Evolutionary conservation across 1,140 invertebrate genomes (phyloP), one percentile per base, ranked within the genome.

Genomic region (Tribolium madens): DNA sequence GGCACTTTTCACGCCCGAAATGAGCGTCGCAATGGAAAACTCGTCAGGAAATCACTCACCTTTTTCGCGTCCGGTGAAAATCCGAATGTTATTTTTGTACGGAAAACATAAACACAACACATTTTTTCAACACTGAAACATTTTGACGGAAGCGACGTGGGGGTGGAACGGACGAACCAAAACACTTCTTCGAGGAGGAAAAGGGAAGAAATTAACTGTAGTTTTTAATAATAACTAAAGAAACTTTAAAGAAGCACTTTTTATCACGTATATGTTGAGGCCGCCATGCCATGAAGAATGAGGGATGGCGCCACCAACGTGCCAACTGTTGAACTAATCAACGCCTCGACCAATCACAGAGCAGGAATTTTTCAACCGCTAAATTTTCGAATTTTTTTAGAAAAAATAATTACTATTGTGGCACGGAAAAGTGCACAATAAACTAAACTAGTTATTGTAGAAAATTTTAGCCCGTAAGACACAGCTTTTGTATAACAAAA

Each of bases 281-380:
- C 73, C 76, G 76, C 76, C 76, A 77, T 77, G 76, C 57, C 57
- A 64, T 64, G 73, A 73, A 77, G 77, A 75, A 78, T 71, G 72
- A 76, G 73, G 47, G 72, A 57, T 33, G 70, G 72, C 79, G 78
- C 79, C 79, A 81, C 79, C 79, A 79, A 74, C 75, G 68, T 73
- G 77, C 75, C 79, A 81, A 79, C 79, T 81, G 79, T 81, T 81
- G 79, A 81, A 81, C 79, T 81, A 81, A 81, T 81, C 31, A 64
- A 6, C 10, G n/a, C 2, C n/a, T n/a, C n/a, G 12, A 26, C 57
- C 57, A 64, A 64, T 64, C 9, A 10, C 1, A 10, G n/a, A 0
- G 0, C 15, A 57, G 17, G 36, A 2, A 42, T 42, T 42, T 42
- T 42, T n/a, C 21, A 42, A 42, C 36, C 36, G n/a, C 7, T 7